Percentiles rank a stretch among this genome's conserved stretches.
These are phyloP conservation scores for Dreissena polymorpha DNA, from an alignment of 1,140 invertebrate species.

Conservation along the genomic window DNA sequence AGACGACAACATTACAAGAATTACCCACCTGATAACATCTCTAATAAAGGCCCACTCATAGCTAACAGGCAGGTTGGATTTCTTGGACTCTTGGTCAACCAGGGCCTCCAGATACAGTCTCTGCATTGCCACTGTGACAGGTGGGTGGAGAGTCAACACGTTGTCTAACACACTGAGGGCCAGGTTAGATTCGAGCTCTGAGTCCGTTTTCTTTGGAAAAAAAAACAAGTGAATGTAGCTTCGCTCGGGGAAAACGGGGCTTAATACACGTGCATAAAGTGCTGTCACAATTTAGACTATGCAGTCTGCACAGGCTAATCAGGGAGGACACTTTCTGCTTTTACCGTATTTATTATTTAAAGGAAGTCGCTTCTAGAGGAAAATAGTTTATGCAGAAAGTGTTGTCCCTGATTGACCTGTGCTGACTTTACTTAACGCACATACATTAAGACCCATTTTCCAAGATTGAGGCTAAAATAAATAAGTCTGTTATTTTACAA, in stretches of 20 bases:
- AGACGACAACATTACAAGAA: too few species aligned
- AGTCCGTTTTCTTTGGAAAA: constrained; percentile 16
- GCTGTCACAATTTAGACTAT: neutral
- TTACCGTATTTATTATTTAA: neutral
- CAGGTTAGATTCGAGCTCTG: neutral
- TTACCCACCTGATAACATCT: constrained; percentile 20
- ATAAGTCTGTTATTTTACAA: too few species aligned
- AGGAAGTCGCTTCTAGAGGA: neutral
- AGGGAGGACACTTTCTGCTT: neutral
- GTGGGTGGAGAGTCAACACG: constrained; percentile 32
- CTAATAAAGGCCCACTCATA: constrained; percentile 43
- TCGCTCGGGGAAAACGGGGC: neutral
- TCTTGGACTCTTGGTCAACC: too few species aligned
- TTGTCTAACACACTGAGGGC: constrained; percentile 20
- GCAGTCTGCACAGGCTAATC: neutral
- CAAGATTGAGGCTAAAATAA: too few species aligned
- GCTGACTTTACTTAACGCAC: too few species aligned
- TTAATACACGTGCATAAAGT: neutral
- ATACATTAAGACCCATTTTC: too few species aligned
- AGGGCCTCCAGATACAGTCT: constrained; percentile 20
- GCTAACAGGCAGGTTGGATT: too few species aligned
- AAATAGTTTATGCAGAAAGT: neutral
- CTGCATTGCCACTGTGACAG: constrained; percentile 29
- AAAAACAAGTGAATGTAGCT: neutral
- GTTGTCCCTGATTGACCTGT: too few species aligned